phyloP scores from a whole-genome alignment of 2,797 vertebrate species.

The Ispidina picta region DNA sequence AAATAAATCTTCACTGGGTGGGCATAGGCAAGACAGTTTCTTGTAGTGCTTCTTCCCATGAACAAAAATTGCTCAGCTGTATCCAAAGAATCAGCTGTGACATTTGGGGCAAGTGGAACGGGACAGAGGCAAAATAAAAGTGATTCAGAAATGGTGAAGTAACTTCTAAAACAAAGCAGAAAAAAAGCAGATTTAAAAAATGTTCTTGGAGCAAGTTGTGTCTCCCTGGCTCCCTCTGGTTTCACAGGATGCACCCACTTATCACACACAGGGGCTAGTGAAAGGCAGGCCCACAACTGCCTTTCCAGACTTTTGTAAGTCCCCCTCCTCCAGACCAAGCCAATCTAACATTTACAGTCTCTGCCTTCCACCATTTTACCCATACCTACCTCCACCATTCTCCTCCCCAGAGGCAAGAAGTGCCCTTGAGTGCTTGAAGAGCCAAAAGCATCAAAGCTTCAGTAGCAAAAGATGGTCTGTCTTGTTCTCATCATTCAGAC shows the following conservation, averaged over 20 bases:
- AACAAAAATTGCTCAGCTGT: not conserved
- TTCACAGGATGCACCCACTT: not conserved
- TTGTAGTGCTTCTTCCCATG: not conserved
- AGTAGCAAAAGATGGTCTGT: not conserved
- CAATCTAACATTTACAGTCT: not conserved
- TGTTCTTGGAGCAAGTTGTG: fast-evolving
- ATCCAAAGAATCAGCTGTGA: not conserved
- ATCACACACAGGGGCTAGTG: not conserved
- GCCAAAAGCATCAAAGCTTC: not conserved
- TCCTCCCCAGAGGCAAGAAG: not conserved
- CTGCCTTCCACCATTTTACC: not conserved
- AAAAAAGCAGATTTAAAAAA: not conserved
- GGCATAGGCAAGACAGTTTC: not conserved
- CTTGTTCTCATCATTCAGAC: not conserved
- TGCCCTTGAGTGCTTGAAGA: not conserved
- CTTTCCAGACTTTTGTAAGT: not conserved
- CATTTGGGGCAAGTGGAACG: not conserved
- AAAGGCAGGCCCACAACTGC: not conserved
- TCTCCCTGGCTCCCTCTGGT: too few relatives aligned
- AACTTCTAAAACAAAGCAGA: not conserved
- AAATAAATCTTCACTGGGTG: not conserved
- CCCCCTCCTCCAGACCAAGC: not conserved
- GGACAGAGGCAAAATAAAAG: not conserved
- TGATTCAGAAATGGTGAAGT: fast-evolving
- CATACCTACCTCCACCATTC: not conserved